Conservation (phyloP, 2,888 invertebrate genomes). For the Lissonota sp. region DNA sequence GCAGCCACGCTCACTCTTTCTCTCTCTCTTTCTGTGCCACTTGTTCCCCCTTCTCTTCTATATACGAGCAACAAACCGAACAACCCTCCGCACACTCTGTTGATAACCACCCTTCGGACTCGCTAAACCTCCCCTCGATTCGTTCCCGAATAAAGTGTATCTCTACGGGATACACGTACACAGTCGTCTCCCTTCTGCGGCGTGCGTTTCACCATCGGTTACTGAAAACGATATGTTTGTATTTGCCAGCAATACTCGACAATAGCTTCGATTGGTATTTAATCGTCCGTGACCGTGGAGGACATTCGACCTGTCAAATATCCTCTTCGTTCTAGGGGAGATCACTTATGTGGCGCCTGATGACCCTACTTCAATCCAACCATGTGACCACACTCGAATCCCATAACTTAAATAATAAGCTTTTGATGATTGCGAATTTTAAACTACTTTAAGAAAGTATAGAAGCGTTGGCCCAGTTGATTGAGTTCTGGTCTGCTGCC, state of each 20-base stretch:
- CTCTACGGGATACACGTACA: constrained; percentile 15
- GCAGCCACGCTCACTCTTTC: constrained; percentile 69
- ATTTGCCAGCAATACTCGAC: constrained; percentile 66
- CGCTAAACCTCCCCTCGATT: constrained; percentile 26
- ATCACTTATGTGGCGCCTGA: neutral
- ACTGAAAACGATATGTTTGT: constrained; percentile 77
- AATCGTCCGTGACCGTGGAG: constrained; percentile 63
- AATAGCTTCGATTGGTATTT: constrained; percentile 61
- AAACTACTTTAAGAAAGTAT: too few species aligned
- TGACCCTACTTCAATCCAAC: constrained; percentile 16
- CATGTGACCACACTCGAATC: constrained; percentile 8
- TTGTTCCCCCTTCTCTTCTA: constrained; percentile 72
- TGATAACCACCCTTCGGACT: constrained; percentile 42
- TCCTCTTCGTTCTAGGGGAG: neutral
- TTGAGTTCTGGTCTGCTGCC: too few species aligned
- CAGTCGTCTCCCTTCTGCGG: neutral
- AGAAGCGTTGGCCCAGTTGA: too few species aligned
- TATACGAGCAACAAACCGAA: constrained; percentile 32
- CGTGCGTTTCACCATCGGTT: constrained; percentile 45
- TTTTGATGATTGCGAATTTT: neutral
- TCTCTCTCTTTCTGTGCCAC: constrained; percentile 70
- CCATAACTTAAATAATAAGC: neutral
- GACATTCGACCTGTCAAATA: constrained; percentile 59
- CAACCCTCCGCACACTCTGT: constrained; percentile 36
- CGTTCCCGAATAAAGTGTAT: constrained; percentile 41